A percentile compares a stretch with the other conserved stretches of the same genome.
Evolutionary conservation across 2,113 vertebrate genomes (phyloP).

Genomic region (Oryzias melastigma): DNA sequence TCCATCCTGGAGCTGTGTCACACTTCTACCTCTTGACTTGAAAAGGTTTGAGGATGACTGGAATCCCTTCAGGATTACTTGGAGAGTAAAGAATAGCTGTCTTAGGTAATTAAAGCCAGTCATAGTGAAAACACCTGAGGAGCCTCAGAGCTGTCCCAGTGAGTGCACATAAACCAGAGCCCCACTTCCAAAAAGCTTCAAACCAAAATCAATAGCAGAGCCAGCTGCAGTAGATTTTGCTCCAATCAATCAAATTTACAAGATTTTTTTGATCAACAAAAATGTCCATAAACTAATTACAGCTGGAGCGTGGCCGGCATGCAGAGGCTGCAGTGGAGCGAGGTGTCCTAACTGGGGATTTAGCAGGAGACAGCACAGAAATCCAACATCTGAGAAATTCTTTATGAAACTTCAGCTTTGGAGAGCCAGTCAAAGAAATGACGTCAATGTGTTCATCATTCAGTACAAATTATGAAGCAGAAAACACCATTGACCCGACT

Average conservation of each 20-base stretch:
- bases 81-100: constrained; percentile 45
- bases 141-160: constrained; percentile 22
- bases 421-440: no score
- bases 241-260: constrained; percentile 5
- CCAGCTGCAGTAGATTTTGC: neutral
- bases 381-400: no score
- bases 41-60: constrained; percentile 46
- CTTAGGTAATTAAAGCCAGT: constrained; percentile 61
- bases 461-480: no score
- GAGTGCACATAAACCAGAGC: constrained; percentile 22
- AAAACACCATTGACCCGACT: no score
- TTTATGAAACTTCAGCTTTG: no score
- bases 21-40: constrained; percentile 15
- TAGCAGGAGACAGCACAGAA: no score
- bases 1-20: neutral
- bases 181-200: constrained; percentile 15
- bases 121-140: constrained; percentile 45
- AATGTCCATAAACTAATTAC: constrained; percentile 4
- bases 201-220: constrained; percentile 6
- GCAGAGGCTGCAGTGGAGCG: no score
- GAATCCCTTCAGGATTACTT: constrained; percentile 29
- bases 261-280: neutral
- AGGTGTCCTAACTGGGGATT: no score
- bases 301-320: no score
- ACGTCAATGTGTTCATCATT: no score